Percentiles rank a stretch among this genome's conserved stretches.
Evolutionary conservation across 2,797 vertebrate species (phyloP).

Genomic region (Enteromius mattozi): DNA sequence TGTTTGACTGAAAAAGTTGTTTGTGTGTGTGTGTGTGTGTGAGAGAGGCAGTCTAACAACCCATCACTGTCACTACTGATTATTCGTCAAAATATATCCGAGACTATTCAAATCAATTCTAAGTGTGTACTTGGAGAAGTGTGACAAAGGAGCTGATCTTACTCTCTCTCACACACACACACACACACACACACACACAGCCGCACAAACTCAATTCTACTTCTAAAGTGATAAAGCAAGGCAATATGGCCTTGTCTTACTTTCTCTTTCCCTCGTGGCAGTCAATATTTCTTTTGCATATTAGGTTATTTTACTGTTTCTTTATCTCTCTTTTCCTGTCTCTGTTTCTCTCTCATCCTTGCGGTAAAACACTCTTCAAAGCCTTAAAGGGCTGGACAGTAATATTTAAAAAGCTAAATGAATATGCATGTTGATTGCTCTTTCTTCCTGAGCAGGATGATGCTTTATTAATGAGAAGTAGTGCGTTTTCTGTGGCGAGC

Average conservation of each 20-base stretch:
- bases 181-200: not conserved
- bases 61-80: slow-evolving; percentile 26
- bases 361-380: slow-evolving; percentile 40
- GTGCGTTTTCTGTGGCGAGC: slow-evolving; percentile 53
- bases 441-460: slow-evolving; percentile 66
- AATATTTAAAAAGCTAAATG: slow-evolving; percentile 73
- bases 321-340: not conserved
- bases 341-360: slow-evolving; percentile 19
- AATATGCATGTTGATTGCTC: slow-evolving; percentile 69
- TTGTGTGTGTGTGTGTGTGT: no score
- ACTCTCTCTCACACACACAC: not conserved
- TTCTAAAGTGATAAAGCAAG: not conserved
- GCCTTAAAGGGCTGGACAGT: slow-evolving; percentile 71
- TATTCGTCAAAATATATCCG: slow-evolving; percentile 23
- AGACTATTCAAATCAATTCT: slow-evolving; percentile 9
- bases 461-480: slow-evolving; percentile 66
- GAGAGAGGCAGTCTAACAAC: not conserved
- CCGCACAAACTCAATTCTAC: not conserved
- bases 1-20: not conserved
- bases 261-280: slow-evolving; percentile 5
- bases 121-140: not conserved
- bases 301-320: slow-evolving; percentile 5
- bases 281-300: slow-evolving; percentile 29
- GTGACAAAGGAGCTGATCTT: not conserved
- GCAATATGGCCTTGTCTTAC: not conserved